Evolutionary conservation across 2,113 vertebrate species (phyloP).

Genomic region (Cariama cristata): DNA sequence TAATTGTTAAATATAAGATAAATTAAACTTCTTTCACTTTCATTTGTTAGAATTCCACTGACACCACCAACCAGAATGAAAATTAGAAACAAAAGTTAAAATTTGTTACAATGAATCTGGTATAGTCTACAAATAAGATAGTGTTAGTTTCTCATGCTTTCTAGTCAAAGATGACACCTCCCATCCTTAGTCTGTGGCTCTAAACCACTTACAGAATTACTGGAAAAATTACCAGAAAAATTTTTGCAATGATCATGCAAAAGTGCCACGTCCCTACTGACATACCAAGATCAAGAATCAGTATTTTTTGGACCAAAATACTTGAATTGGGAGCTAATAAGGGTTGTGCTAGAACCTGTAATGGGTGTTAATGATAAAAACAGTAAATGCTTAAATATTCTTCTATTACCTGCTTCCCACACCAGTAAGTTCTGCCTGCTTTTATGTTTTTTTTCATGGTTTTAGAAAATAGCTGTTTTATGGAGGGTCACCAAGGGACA

Average conservation of each 20-base stretch:
- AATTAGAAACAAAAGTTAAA: not conserved
- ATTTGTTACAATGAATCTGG: not conserved
- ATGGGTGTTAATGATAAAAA: not conserved
- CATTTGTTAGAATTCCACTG: not conserved
- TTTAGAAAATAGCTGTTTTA: not conserved
- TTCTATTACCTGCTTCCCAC: not conserved
- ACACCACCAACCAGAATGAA: not conserved
- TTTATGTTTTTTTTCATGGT: not conserved
- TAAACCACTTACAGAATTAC: not conserved
- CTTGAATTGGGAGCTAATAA: not conserved
- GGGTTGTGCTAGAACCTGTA: not conserved
- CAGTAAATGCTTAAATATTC: not conserved
- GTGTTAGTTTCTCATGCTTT: not conserved
- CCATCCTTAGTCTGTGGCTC: not conserved
- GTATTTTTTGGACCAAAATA: not conserved
- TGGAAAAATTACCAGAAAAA: not conserved
- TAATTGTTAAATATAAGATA: not conserved
- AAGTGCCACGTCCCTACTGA: not conserved
- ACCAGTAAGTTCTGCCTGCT: not conserved
- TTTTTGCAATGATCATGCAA: not conserved
- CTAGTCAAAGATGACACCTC: not conserved
- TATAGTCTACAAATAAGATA: not conserved
- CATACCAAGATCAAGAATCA: fast-evolving
- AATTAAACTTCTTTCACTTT: not conserved
- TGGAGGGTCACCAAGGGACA: not conserved